Conservation (phyloP, 1,140 invertebrate species). For the Philopotamus ludificatus region DNA sequence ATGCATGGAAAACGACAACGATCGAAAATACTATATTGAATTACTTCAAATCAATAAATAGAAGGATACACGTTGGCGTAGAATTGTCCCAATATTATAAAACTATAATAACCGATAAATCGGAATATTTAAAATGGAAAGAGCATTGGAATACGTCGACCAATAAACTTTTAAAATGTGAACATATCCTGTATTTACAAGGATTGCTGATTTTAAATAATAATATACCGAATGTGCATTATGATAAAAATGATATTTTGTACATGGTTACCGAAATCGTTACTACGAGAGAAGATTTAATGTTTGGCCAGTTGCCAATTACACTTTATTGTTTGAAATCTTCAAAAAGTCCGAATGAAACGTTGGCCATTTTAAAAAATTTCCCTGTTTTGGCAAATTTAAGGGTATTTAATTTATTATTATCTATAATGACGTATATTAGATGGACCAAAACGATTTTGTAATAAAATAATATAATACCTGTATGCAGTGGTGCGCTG, state of each 20-base stretch:
- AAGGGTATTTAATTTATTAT: slow-evolving; percentile 5
- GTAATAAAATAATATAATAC: no score
- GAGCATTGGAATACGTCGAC: background rate
- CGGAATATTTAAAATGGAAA: background rate
- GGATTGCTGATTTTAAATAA: background rate
- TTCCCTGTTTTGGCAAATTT: background rate
- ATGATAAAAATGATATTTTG: background rate
- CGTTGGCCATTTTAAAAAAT: slow-evolving; percentile 5
- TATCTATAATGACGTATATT: background rate
- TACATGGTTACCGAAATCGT: background rate
- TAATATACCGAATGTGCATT: background rate
- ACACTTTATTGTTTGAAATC: slow-evolving; percentile 9
- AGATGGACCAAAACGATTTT: no score
- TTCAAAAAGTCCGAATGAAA: background rate
- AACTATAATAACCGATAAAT: background rate
- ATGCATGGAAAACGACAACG: background rate
- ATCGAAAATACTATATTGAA: background rate
- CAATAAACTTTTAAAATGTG: slow-evolving; percentile 1
- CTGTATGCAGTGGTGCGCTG: no score
- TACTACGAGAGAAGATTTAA: background rate
- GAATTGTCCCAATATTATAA: background rate
- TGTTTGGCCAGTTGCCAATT: slow-evolving; percentile 6
- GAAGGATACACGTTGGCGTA: background rate
- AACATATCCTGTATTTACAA: slow-evolving; percentile 10
- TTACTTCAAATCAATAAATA: slow-evolving; percentile 9